These are phyloP conservation scores for Apis cerana DNA, from an alignment of 1,140 invertebrate genomes.

Conservation along the genomic window DNA sequence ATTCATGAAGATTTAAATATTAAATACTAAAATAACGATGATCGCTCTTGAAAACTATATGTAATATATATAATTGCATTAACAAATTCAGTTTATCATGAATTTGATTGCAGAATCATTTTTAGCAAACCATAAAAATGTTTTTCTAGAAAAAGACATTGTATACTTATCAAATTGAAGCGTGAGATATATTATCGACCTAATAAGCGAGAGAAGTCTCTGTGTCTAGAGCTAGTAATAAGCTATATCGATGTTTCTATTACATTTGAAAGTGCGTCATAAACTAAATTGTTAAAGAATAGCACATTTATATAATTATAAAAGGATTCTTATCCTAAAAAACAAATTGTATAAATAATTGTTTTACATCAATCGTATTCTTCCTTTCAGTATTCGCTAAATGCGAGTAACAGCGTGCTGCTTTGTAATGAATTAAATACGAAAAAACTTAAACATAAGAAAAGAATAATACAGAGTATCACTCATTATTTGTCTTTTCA, in stretches of 20 bases:
- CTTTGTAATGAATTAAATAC: constrained; percentile 1
- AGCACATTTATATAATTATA: constrained; percentile 7
- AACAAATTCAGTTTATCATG: not conserved
- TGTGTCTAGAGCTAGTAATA: constrained; percentile 28
- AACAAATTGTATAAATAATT: constrained; percentile 40
- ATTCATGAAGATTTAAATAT: not conserved
- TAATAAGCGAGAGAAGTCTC: not conserved
- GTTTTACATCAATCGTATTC: constrained; percentile 25
- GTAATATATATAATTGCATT: not conserved
- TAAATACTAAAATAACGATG: not conserved
- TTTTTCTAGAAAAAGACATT: not conserved
- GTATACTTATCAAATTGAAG: not conserved
- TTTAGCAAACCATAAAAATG: not conserved
- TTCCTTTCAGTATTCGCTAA: not conserved
- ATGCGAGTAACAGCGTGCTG: not conserved
- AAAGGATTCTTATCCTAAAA: not conserved
- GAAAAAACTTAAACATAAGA: not conserved
- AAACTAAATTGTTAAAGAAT: constrained; percentile 7
- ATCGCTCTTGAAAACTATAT: constrained; percentile 11
- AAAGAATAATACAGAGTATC: constrained; percentile 2
- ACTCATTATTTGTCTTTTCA: not conserved
- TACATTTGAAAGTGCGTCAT: not conserved
- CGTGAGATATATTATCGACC: constrained; percentile 3
- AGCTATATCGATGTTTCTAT: constrained; percentile 31
- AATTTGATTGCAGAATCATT: not conserved